A percentile compares a stretch with the other conserved stretches of the same genome.
phyloP scores from a whole-genome alignment of 2,797 vertebrate species.

The Sebastes aleutianus region DNA sequence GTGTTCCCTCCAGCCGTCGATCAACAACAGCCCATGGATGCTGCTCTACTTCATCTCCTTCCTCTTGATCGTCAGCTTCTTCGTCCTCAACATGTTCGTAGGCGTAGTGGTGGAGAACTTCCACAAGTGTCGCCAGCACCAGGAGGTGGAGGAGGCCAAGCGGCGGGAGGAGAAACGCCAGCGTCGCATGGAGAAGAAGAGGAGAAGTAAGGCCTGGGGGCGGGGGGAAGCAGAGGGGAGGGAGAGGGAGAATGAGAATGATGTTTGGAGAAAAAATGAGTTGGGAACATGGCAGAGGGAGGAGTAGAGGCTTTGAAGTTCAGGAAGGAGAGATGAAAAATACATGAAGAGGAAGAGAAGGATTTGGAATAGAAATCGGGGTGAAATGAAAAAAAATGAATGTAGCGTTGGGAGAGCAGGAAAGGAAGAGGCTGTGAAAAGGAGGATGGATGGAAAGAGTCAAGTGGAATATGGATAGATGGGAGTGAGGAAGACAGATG shows the following conservation, averaged over 20 bases:
- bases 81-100: slow-evolving; percentile 99
- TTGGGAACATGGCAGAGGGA: background rate
- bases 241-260: background rate
- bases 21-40: slow-evolving; percentile 99
- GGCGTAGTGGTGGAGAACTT: slow-evolving; percentile 99
- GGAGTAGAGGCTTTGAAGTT: background rate
- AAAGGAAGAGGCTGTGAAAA: background rate
- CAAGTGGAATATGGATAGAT: background rate
- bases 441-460: background rate
- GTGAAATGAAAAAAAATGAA: background rate
- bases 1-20: slow-evolving; percentile 82
- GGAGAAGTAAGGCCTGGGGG: slow-evolving; percentile 87
- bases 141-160: slow-evolving; percentile 94
- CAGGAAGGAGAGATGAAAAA: background rate
- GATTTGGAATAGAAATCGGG: background rate
- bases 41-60: slow-evolving; percentile 99
- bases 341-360: background rate
- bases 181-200: slow-evolving; percentile 93
- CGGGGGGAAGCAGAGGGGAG: background rate
- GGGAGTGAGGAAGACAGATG: background rate
- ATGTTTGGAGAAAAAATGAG: background rate
- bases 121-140: slow-evolving; percentile 98
- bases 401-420: background rate
- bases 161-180: slow-evolving; percentile 93
- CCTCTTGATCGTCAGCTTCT: slow-evolving; percentile 99